Evolutionary conservation across 2,888 invertebrate genomes (phyloP), one percentile per base, ranked within the genome.

Genomic region (Andrena flavipes): DNA sequence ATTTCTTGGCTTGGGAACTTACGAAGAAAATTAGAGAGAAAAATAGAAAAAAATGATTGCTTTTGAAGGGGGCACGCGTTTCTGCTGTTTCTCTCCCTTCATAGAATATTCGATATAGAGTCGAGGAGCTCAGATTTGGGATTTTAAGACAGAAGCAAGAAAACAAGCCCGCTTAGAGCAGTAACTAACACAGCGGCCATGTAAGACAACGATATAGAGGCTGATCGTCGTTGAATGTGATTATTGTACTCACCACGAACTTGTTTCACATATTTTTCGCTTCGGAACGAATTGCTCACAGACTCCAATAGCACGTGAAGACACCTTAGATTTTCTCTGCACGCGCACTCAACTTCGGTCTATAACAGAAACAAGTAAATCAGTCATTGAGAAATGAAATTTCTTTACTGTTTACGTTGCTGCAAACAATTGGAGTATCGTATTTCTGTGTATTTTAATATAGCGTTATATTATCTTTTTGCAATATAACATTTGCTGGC

Each of bases 291-390:
- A 82, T 89, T 90, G 76, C 89, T 93, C 76, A 94, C 94, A 62
- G 95, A 94, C 84, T 95, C 96, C 88, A 97, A 92, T 73, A 97
- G 96, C 71, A 96, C 95, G 92, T 96, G 96, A 94, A 98, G 95
- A 91, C 97, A 96, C 92, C 96, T 96, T 91, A 98, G 96, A 94
- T 98, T 98, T 92, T 98, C 97, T 90, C 97, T 96, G 95, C 98
- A 98, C 80, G 97, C 97, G 82, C 96, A 96, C 92, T 97, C 95
- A 91, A 98, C 95, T 95, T 98, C 98, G 94, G 96, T 96, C 98
- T 98, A 94, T 86, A 94, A 94, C 91, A 89, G 84, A 84, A 65
- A 86, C 80, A 67, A 20, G 26, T 29, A 62, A 60, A n/a, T 82
- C 26, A 54, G 29, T 70, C 65, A 7, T 5, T 5, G 16, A 16